Percentiles rank a stretch among this genome's conserved stretches.
Evolutionary conservation across 64 coral and sea anemone genomes (phyloP).

Genomic region (Montipora sp.): DNA sequence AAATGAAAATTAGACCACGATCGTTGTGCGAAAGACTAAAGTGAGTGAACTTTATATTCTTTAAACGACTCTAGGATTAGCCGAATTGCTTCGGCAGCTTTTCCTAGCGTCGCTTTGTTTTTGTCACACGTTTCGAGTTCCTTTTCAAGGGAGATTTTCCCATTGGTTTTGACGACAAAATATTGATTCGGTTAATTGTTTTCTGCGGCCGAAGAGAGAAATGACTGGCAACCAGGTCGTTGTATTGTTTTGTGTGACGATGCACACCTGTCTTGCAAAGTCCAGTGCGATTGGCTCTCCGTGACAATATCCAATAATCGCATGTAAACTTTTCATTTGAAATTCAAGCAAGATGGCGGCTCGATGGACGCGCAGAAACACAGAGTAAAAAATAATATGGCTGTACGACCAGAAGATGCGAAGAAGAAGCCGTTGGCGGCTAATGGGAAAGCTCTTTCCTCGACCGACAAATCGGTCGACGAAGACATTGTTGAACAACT

Average conservation of each 20-base stretch:
- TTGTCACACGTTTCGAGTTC: conserved; percentile 29
- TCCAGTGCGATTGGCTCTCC: conserved; percentile 46
- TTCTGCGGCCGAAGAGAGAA: conserved; percentile 83
- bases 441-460: conserved; percentile 61
- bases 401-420: conserved; percentile 57
- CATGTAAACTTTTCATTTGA: conserved; percentile 88
- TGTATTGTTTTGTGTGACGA: conserved; percentile 77
- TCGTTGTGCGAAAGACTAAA: neutral
- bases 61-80: neutral
- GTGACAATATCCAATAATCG: conserved; percentile 92
- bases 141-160: neutral
- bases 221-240: conserved; percentile 79
- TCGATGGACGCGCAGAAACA: conserved; percentile 61
- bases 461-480: conserved; percentile 2
- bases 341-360: conserved; percentile 98
- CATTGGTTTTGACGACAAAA: conserved; percentile 60
- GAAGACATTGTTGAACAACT: conserved; percentile 86
- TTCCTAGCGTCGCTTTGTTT: conserved; percentile 57
- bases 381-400: conserved; percentile 65
- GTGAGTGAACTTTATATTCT: neutral
- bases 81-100: neutral
- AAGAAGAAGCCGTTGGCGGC: conserved; percentile 41
- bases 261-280: conserved; percentile 72
- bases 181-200: conserved; percentile 74
- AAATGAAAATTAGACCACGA: neutral